Evolutionary conservation across 2,888 invertebrate genomes (phyloP).

Genomic region (Tetragonula carbonaria): DNA sequence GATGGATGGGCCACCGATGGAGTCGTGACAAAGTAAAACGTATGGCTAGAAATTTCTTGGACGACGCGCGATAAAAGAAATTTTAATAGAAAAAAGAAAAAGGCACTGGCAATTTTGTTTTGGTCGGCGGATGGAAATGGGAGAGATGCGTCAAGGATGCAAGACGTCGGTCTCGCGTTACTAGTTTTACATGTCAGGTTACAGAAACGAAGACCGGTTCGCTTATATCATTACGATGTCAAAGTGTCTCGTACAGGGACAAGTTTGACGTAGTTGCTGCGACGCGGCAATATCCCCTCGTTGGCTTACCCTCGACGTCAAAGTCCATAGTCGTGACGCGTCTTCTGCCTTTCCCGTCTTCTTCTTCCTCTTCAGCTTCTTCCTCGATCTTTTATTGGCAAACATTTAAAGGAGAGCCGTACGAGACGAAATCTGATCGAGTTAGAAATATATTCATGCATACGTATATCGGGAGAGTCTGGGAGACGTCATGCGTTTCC

Average conservation of each 20-base stretch:
- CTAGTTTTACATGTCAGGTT: slow-evolving; percentile 24
- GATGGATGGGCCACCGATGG: background rate
- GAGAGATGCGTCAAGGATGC: no score
- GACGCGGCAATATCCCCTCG: slow-evolving; percentile 61
- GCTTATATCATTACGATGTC: slow-evolving; percentile 61
- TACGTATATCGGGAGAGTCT: background rate
- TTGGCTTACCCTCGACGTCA: slow-evolving; percentile 47
- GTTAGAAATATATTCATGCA: background rate
- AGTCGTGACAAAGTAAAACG: background rate
- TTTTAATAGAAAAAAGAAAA: background rate
- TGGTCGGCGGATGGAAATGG: background rate
- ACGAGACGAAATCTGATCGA: background rate
- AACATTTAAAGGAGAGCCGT: slow-evolving; percentile 23
- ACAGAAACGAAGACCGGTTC: slow-evolving; percentile 50
- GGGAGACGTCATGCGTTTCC: background rate
- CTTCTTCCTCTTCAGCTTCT: background rate
- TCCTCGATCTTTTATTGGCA: slow-evolving; percentile 20
- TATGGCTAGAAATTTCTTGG: background rate
- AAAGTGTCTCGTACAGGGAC: slow-evolving; percentile 60
- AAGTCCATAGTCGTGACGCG: slow-evolving; percentile 50
- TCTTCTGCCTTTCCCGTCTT: slow-evolving; percentile 11
- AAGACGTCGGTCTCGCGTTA: slow-evolving; percentile 17
- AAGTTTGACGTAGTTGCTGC: slow-evolving; percentile 53
- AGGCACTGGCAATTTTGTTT: background rate
- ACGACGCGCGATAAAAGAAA: background rate